Percentiles rank a stretch among this genome's conserved stretches.
phyloP scores from a whole-genome alignment of 2,113 vertebrate genomes.

The Neotoma lepida region DNA sequence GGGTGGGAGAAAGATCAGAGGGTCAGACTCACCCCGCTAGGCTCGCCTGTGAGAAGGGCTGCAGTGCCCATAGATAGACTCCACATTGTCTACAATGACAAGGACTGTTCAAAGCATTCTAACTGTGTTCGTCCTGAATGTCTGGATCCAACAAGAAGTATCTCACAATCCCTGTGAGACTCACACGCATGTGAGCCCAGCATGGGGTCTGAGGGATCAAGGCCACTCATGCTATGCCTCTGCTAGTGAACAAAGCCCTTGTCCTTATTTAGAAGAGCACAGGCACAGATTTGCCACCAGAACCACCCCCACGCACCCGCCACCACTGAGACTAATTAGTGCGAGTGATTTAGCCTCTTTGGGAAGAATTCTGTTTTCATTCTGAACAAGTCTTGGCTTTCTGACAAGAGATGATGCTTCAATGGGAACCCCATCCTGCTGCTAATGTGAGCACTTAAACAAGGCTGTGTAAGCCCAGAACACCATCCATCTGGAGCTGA shows the following conservation, averaged over 20 bases:
- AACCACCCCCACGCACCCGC: neutral
- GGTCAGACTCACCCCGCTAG: conserved; percentile 27
- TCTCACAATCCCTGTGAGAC: neutral
- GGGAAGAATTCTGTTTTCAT: conserved; percentile 74
- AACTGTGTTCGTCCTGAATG: conserved; percentile 65
- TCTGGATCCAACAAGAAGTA: conserved; percentile 27
- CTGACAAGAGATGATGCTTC: conserved; percentile 78
- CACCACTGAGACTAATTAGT: conserved; percentile 55
- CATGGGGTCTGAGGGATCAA: conserved; percentile 20
- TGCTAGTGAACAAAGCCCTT: conserved; percentile 34
- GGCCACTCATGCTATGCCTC: conserved; percentile 58
- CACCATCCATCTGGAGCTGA: conserved; percentile 61
- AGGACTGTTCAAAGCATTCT: conserved; percentile 42
- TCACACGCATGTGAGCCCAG: conserved; percentile 56
- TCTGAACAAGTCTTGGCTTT: conserved; percentile 77
- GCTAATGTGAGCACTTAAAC: conserved; percentile 70
- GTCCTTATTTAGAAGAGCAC: conserved; percentile 47
- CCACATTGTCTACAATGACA: conserved; percentile 60
- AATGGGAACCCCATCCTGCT: conserved; percentile 76
- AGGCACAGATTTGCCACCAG: neutral
- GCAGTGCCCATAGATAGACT: conserved; percentile 32
- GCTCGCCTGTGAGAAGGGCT: conserved; percentile 39
- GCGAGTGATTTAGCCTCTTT: conserved; percentile 71
- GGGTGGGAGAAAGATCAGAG: conserved; percentile 58
- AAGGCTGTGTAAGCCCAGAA: conserved; percentile 69